These are phyloP conservation scores for Aphelocoma coerulescens DNA, from an alignment of 2,113 vertebrate species.

Conservation along the genomic window DNA sequence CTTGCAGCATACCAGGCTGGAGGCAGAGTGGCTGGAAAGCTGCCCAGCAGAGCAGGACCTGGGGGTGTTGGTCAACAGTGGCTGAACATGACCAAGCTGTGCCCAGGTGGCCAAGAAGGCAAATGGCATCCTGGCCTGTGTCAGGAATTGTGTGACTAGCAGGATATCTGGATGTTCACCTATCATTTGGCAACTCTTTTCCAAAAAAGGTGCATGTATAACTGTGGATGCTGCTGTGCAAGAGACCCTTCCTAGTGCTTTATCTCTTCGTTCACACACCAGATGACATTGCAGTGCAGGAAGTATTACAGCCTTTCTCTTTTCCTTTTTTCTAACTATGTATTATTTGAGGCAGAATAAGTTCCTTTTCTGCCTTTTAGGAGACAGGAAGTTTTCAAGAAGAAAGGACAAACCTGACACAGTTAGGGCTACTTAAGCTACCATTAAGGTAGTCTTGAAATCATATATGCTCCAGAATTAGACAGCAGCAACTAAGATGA, in stretches of 20 bases:
- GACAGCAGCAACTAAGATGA: not conserved
- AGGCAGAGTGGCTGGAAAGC: not conserved
- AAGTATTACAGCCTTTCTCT: not conserved
- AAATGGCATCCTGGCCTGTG: not conserved
- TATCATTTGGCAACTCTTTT: not conserved
- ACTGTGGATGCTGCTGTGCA: not conserved
- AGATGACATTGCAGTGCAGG: not conserved
- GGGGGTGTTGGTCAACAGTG: not conserved
- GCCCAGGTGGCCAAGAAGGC: not conserved
- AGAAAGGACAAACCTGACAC: not conserved
- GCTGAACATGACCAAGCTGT: not conserved
- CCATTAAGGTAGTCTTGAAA: not conserved
- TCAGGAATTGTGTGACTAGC: fast-evolving
- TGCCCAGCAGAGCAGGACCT: not conserved
- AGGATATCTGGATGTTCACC: not conserved
- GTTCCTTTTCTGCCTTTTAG: not conserved
- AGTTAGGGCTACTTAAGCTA: not conserved
- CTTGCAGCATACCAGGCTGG: not conserved
- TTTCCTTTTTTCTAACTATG: not conserved
- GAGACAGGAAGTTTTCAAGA: not conserved
- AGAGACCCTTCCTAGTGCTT: not conserved
- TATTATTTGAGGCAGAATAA: not conserved
- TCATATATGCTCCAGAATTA: not conserved
- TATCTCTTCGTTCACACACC: not conserved
- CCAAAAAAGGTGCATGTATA: not conserved